Conservation (phyloP, 2,113 vertebrate species). For the Laticauda colubrina region DNA sequence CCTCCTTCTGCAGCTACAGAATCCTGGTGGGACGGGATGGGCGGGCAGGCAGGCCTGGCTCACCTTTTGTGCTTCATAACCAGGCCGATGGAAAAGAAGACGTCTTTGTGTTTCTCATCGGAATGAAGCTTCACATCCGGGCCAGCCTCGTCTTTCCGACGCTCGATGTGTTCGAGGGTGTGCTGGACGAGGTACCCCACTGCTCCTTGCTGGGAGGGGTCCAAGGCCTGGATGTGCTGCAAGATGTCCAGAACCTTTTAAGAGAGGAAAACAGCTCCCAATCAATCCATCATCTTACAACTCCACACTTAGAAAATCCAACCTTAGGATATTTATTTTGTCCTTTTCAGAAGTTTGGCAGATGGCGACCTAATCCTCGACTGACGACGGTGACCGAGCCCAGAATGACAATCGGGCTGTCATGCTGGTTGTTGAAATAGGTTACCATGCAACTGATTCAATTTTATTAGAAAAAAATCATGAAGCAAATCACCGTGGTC, state of each 20-base stretch:
- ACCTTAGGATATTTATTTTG: neutral
- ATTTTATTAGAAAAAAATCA: too few relatives aligned
- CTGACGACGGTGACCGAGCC: too few relatives aligned
- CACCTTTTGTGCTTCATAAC: conserved; percentile 98
- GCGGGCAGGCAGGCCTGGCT: neutral
- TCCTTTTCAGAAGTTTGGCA: neutral
- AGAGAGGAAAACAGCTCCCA: conserved; percentile 12
- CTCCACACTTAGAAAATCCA: neutral
- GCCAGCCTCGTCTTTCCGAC: conserved; percentile 84
- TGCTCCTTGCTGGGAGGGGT: conserved; percentile 91
- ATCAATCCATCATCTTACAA: neutral
- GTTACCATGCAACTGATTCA: too few relatives aligned
- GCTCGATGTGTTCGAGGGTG: conserved; percentile 94
- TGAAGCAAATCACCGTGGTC: too few relatives aligned
- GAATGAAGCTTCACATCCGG: conserved; percentile 86
- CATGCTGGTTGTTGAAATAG: neutral
- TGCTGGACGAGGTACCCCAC: conserved; percentile 96
- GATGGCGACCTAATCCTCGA: too few relatives aligned
- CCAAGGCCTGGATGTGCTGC: conserved; percentile 93
- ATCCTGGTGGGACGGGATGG: neutral
- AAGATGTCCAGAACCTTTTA: conserved; percentile 94
- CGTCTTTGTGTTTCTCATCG: conserved; percentile 83
- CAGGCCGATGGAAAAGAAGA: conserved; percentile 89
- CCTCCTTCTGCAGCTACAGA: neutral
- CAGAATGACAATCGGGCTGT: too few relatives aligned